Percentiles rank a stretch among this genome's conserved stretches.
Conservation (phyloP, 2,113 vertebrate genomes). For the Ailurus styani region DNA sequence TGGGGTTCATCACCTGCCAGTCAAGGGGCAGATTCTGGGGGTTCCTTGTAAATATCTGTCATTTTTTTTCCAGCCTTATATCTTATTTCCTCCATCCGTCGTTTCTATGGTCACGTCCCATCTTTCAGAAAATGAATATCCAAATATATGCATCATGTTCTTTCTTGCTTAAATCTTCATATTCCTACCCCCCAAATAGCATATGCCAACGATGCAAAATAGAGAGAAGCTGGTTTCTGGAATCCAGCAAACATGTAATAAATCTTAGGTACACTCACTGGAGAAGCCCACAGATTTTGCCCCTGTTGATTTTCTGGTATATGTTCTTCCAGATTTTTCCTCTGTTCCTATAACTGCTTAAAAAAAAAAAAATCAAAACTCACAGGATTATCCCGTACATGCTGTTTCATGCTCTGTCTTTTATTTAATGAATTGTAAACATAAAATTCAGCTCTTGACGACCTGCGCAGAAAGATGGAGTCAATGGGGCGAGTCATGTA, state of each 20-base stretch:
- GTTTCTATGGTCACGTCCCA: background rate
- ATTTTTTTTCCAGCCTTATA: background rate
- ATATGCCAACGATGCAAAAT: background rate
- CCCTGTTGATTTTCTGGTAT: background rate
- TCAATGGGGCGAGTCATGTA: accelerated
- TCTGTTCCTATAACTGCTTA: background rate
- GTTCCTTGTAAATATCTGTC: background rate
- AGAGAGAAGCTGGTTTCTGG: background rate
- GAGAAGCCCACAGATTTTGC: background rate
- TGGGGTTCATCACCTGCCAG: background rate
- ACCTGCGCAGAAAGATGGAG: background rate
- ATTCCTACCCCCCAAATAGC: background rate
- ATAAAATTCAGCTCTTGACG: background rate
- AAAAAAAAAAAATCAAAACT: background rate
- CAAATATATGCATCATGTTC: background rate
- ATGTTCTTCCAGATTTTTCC: no score
- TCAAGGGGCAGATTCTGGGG: background rate
- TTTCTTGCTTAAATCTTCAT: background rate
- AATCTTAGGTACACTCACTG: no score
- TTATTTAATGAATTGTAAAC: background rate
- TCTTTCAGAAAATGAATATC: background rate
- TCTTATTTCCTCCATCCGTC: background rate
- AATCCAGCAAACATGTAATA: background rate
- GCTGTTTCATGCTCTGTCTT: background rate
- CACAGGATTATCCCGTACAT: background rate